A percentile compares a stretch with the other conserved stretches of the same genome.
Conservation (phyloP, 2,797 vertebrate genomes). For the Carduelis carduelis region DNA sequence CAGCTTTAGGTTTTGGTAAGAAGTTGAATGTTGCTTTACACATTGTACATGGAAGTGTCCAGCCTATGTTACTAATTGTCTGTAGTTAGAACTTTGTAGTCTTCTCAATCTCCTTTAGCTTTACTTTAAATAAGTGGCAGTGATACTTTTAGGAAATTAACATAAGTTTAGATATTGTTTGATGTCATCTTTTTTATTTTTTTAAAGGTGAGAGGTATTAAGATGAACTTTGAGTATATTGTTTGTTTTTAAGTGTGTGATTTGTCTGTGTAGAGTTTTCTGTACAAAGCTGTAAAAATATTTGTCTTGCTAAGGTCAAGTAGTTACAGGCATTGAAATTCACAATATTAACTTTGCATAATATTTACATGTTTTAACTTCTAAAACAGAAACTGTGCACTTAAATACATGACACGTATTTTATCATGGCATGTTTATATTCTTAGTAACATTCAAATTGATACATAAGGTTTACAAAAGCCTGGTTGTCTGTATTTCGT, state of each 20-base stretch:
- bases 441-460: background rate
- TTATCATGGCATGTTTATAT: background rate
- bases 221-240: background rate
- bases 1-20: constrained; percentile 6
- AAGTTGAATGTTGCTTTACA: background rate
- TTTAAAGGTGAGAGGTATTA: background rate
- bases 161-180: background rate
- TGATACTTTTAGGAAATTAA: background rate
- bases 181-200: background rate
- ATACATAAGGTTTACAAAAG: background rate
- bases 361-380: background rate
- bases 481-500: background rate
- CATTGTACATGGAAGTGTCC: background rate
- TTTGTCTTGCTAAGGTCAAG: background rate
- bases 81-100: background rate
- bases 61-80: background rate
- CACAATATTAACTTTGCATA: background rate
- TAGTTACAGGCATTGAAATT: background rate
- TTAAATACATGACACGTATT: background rate
- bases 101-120: background rate
- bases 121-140: background rate
- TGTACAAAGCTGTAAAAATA: background rate
- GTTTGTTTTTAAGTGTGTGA: background rate
- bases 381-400: background rate
- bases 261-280: background rate